These are phyloP conservation scores for Plodia interpunctella DNA, from an alignment of 1,140 invertebrate genomes.

Conservation along the genomic window DNA sequence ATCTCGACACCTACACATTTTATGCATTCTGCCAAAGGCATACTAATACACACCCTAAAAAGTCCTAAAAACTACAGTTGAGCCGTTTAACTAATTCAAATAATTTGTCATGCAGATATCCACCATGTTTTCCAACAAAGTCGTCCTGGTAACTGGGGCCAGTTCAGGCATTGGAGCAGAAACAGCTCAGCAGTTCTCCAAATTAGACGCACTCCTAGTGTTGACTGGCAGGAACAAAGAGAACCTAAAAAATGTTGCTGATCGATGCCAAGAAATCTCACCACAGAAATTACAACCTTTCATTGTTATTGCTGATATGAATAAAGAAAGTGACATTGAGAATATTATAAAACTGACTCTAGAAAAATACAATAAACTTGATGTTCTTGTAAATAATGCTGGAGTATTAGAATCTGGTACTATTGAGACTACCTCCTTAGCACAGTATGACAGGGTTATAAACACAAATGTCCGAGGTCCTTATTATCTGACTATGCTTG, in stretches of 20 bases:
- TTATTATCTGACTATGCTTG: conserved; percentile 83
- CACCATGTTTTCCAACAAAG: conserved; percentile 64
- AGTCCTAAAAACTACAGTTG: too few relatives aligned
- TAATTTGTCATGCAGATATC: conserved; percentile 8
- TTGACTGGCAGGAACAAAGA: conserved; percentile 77
- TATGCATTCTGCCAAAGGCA: too few relatives aligned
- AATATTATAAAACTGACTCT: conserved; percentile 78
- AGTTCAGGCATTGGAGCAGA: conserved; percentile 89
- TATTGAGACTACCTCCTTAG: conserved; percentile 83
- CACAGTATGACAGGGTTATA: conserved; percentile 83
- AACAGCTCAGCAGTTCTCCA: conserved; percentile 77
- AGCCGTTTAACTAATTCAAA: too few relatives aligned
- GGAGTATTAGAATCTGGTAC: conserved; percentile 79
- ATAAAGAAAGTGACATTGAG: conserved; percentile 78
- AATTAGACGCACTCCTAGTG: conserved; percentile 68
- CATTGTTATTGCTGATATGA: conserved; percentile 79
- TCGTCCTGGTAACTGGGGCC: conserved; percentile 83
- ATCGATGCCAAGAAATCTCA: conserved; percentile 73
- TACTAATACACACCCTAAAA: too few relatives aligned
- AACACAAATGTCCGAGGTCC: conserved; percentile 83
- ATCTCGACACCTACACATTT: too few relatives aligned
- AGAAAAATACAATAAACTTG: conserved; percentile 51
- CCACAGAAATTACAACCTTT: conserved; percentile 60
- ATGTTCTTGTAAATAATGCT: conserved; percentile 73
- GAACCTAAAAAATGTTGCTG: conserved; percentile 62